Evolutionary conservation across 2,888 invertebrate genomes (phyloP).

Genomic region (Ceraclea dissimilis): DNA sequence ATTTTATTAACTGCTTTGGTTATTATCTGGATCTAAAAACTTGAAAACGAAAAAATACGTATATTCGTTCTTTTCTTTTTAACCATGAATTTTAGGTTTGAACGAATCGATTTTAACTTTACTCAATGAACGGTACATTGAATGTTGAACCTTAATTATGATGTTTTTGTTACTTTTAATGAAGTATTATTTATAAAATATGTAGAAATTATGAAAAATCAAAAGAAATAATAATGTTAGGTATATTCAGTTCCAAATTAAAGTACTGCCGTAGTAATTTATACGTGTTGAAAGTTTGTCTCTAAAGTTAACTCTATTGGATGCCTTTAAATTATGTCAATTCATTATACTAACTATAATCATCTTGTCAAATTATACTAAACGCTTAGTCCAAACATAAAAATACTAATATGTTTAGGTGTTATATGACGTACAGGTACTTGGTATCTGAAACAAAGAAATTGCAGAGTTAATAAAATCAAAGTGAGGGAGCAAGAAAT

Average conservation of each 20-base stretch:
- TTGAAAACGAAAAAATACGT: conserved; percentile 14
- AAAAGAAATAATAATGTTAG: too few relatives aligned
- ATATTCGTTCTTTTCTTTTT: neutral
- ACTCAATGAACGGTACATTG: conserved; percentile 15
- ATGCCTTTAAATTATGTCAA: neutral
- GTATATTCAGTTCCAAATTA: too few relatives aligned
- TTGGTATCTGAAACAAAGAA: neutral
- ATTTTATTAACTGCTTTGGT: conserved; percentile 4
- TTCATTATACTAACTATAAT: neutral
- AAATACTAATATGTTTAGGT: neutral
- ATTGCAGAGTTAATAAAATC: neutral
- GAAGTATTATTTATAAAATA: too few relatives aligned
- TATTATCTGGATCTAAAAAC: conserved; percentile 17
- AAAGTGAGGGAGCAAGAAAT: too few relatives aligned
- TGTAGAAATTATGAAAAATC: too few relatives aligned
- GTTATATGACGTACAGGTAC: neutral
- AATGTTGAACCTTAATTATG: neutral
- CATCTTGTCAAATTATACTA: neutral
- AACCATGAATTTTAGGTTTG: too few relatives aligned
- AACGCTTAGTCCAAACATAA: neutral
- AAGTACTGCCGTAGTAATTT: too few relatives aligned
- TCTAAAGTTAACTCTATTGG: neutral
- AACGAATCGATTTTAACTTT: neutral
- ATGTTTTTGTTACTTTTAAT: neutral
- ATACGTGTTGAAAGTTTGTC: neutral